Conservation (phyloP, 2,113 vertebrate species). For the Pseudopipra pipra region DNA sequence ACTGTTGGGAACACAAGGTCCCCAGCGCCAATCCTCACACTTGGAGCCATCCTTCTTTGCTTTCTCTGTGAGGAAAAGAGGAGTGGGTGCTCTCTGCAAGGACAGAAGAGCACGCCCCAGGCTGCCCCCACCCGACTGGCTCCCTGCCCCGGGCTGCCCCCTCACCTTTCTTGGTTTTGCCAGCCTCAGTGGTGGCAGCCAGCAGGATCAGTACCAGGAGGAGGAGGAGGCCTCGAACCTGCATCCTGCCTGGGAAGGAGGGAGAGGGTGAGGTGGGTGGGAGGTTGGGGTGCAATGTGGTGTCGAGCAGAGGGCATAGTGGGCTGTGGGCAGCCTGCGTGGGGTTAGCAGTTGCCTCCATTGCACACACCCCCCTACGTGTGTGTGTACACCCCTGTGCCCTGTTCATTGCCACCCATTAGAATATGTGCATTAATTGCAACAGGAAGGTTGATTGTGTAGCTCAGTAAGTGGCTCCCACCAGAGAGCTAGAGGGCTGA, state of each 20-base stretch:
- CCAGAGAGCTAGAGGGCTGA: not conserved
- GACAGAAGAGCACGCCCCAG: rapidly evolving
- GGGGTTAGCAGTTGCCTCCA: not conserved
- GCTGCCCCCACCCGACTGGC: rapidly evolving
- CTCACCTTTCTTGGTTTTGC: constrained; percentile 80
- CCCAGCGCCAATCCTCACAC: constrained; percentile 84
- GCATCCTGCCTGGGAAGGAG: constrained; percentile 78
- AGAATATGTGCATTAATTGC: not conserved
- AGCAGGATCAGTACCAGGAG: constrained; percentile 74
- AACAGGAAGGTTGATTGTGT: not conserved
- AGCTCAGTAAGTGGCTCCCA: not conserved
- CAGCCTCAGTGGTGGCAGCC: constrained; percentile 76
- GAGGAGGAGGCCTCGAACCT: constrained; percentile 79
- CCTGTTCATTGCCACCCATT: rapidly evolving
- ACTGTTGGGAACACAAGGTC: constrained; percentile 83
- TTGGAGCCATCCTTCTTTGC: constrained; percentile 76
- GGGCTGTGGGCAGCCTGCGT: not conserved
- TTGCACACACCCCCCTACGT: rapidly evolving
- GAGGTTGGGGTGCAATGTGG: rapidly evolving
- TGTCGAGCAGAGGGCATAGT: rapidly evolving
- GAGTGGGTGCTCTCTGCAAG: not conserved
- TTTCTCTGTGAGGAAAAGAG: constrained; percentile 69
- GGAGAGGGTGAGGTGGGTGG: not conserved
- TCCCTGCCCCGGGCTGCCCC: not conserved
- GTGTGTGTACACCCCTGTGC: not conserved